Conservation (phyloP, 2,888 invertebrate genomes). For the Trissolcus japonicus region DNA sequence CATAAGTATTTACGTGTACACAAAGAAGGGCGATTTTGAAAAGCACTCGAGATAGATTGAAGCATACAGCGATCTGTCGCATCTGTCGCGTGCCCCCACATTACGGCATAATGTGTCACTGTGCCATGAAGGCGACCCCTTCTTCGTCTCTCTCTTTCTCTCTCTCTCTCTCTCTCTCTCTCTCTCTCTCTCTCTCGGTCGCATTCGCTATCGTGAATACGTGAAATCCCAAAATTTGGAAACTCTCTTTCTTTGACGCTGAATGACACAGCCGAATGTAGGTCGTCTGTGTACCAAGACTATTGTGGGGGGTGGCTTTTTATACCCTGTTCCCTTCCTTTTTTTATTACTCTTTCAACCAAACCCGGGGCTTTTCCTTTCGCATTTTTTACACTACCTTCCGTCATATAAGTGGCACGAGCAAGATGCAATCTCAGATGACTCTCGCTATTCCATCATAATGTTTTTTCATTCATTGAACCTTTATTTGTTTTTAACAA, state of each 20-base stretch:
- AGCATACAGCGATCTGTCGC: constrained; percentile 66
- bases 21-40: constrained; percentile 53
- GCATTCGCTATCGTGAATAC: constrained; percentile 48
- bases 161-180: constrained; percentile 38
- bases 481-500: not conserved
- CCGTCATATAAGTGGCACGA: constrained; percentile 53
- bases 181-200: constrained; percentile 38
- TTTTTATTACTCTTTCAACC: constrained; percentile 38
- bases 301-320: constrained; percentile 59
- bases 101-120: constrained; percentile 75
- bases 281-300: constrained; percentile 59
- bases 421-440: constrained; percentile 69
- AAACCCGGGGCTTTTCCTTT: constrained; percentile 30
- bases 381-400: constrained; percentile 39
- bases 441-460: constrained; percentile 59
- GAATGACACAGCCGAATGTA: constrained; percentile 72
- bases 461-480: constrained; percentile 8
- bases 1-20: constrained; percentile 35
- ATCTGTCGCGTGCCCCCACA: constrained; percentile 74
- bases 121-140: constrained; percentile 67
- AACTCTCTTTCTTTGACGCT: constrained; percentile 59
- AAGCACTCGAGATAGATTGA: constrained; percentile 56
- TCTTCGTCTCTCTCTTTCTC: constrained; percentile 32
- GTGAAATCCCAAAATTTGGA: constrained; percentile 73
- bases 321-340: constrained; percentile 33